These are phyloP conservation scores for Scylla paramamosain DNA, from an alignment of 1,140 invertebrate species.

Conservation along the genomic window DNA sequence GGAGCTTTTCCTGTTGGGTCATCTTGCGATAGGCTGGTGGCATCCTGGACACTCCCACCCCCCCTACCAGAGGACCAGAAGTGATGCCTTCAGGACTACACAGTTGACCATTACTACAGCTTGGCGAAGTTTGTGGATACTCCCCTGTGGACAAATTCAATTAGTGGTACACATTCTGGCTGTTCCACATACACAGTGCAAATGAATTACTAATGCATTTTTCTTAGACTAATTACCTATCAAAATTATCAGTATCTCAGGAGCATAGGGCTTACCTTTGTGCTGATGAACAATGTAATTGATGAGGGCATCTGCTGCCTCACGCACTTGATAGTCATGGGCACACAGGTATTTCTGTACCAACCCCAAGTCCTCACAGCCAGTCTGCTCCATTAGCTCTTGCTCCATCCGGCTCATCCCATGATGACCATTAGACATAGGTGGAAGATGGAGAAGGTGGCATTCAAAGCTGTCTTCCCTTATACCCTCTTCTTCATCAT, in stretches of 20 bases:
- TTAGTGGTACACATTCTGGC: background rate
- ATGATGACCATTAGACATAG: background rate
- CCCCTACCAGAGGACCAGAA: conserved; percentile 40
- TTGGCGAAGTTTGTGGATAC: conserved; percentile 58
- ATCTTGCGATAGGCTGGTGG: conserved; percentile 56
- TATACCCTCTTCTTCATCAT: background rate
- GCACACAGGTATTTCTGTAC: conserved; percentile 58
- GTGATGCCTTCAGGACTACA: conserved; percentile 60
- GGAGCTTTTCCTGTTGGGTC: conserved; percentile 60
- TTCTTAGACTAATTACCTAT: too few species aligned
- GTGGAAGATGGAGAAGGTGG: background rate
- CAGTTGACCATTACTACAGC: conserved; percentile 43
- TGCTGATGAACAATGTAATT: conserved; percentile 59
- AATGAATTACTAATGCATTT: too few species aligned
- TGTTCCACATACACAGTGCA: too few species aligned
- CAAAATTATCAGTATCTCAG: too few species aligned
- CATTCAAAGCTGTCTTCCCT: conserved; percentile 10
- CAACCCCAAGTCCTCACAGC: conserved; percentile 65
- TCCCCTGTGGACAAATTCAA: conserved; percentile 41
- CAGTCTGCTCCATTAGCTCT: conserved; percentile 64
- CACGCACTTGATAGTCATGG: conserved; percentile 71
- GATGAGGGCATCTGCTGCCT: conserved; percentile 64
- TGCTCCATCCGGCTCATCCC: conserved; percentile 45
- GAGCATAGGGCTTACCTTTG: conserved; percentile 35
- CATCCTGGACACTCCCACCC: conserved; percentile 9